Base-by-base conservation (phyloP, 2,113 vertebrate species). In the Nematolebias whitei region DNA sequence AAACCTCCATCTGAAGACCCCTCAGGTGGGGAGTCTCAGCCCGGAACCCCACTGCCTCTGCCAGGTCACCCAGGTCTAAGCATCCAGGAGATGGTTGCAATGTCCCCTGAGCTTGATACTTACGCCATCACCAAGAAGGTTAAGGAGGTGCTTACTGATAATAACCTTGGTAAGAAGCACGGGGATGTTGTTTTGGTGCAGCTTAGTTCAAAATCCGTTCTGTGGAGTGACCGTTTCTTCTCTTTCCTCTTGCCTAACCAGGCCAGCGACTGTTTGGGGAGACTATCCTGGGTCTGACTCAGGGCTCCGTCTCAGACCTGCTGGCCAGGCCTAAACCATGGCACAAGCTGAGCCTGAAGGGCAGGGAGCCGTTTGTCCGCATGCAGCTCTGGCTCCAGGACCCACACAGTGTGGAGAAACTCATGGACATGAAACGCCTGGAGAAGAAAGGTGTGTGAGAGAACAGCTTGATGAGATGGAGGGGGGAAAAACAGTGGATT, bases 181-280 rank as follows among this genome's bases (percentile, higher is more conserved):
- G 47, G 18, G 9, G 16, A 12, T 41, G 67, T 10, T 38, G 16
- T 23, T n/a, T 14, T 48, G 19, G 12, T 47, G 55, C 24, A 35
- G n/a, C 63, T 52, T 5, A 7, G 15, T 66, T 50, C 19, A 19
- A 45, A 66, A 68, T 74, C 38, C 44, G 44, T 68, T 62, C 22
- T 52, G 44, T 58, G 32, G 47, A 74, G 66, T 71, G 26, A 76
- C 26, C 4, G 1, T 54, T 35, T 14, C 19, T 15, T 26, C 1
- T 11, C 9, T 45, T 59, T 56, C 22, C 23, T 49, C 24, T 53
- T 50, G 51, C 35, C 40, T 65, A 52, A 74, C 58, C 86, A 99
- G 97, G 97, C 89, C 97, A 99, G 91, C 96, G 97, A 79, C 89
- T 99, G 82, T 99, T 99, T 87, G 97, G 97, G 74, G 97, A 99